phyloP scores from a whole-genome alignment of 2,113 vertebrate species.

The Phalacrocorax brasilianus region DNA sequence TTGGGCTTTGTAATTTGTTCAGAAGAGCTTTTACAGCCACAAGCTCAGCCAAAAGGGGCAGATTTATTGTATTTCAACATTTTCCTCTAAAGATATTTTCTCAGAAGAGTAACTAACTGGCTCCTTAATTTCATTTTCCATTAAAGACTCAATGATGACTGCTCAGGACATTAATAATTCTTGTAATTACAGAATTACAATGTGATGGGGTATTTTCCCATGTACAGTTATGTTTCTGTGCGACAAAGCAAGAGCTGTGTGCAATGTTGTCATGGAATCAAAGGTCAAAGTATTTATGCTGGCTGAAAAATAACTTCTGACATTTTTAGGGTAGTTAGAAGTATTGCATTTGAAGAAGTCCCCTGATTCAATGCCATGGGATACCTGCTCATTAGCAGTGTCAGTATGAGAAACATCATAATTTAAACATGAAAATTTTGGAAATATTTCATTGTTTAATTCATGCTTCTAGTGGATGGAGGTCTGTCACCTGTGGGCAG shows the following conservation, averaged over 20 bases:
- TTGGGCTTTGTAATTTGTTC: background rate
- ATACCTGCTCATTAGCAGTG: background rate
- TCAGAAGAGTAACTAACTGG: background rate
- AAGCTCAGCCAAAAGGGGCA: background rate
- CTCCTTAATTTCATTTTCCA: background rate
- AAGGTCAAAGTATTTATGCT: background rate
- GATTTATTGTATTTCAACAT: background rate
- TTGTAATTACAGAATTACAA: background rate
- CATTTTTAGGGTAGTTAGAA: background rate
- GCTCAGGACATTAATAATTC: background rate
- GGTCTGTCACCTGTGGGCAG: accelerated
- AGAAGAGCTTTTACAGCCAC: background rate
- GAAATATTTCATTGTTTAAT: background rate
- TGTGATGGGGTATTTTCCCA: background rate
- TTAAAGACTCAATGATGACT: background rate
- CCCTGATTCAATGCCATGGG: background rate
- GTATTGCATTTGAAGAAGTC: background rate
- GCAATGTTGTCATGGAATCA: background rate
- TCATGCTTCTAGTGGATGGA: accelerated
- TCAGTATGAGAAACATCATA: accelerated
- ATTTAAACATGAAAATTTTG: background rate
- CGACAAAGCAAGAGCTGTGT: background rate
- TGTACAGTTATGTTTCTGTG: background rate
- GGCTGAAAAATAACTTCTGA: background rate
- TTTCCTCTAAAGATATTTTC: background rate